phyloP scores from a whole-genome alignment of 2,797 vertebrate genomes.

The Brachymystax lenok region DNA sequence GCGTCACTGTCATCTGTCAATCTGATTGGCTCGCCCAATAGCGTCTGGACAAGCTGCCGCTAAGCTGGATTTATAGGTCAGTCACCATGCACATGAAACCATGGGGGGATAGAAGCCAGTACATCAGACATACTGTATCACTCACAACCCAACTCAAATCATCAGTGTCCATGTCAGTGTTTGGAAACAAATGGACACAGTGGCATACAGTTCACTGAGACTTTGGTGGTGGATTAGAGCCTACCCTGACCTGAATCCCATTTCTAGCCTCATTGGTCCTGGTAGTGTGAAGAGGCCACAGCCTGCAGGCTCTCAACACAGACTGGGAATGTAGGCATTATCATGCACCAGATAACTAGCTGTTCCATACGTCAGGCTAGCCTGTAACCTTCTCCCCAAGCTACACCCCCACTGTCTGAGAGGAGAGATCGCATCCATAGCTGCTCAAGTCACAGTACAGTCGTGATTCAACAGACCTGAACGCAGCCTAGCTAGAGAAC shows the following conservation, averaged over 20 bases:
- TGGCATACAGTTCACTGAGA: background rate
- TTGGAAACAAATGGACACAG: background rate
- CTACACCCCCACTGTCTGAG: constrained; percentile 9
- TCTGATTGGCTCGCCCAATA: constrained; percentile 56
- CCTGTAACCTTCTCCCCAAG: background rate
- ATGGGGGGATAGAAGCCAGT: background rate
- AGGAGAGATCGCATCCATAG: constrained; percentile 59
- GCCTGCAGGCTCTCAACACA: constrained; percentile 46
- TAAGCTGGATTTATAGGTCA: constrained; percentile 73
- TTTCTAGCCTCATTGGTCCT: constrained; percentile 11
- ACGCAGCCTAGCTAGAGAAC: constrained; percentile 28
- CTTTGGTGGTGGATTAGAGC: constrained; percentile 56
- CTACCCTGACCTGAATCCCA: constrained; percentile 31
- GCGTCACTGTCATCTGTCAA: constrained; percentile 37
- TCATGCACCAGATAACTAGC: constrained; percentile 61
- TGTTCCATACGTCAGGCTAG: constrained; percentile 53
- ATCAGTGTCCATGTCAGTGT: background rate
- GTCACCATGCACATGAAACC: constrained; percentile 35
- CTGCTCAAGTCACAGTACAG: constrained; percentile 38
- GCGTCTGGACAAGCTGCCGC: constrained; percentile 45
- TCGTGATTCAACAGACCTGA: constrained; percentile 12
- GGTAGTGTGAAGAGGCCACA: constrained; percentile 36
- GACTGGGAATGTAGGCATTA: constrained; percentile 59
- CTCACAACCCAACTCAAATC: background rate
- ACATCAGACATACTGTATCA: background rate